Conservation (phyloP, 2,888 invertebrate species). For the Sesia apiformis region DNA sequence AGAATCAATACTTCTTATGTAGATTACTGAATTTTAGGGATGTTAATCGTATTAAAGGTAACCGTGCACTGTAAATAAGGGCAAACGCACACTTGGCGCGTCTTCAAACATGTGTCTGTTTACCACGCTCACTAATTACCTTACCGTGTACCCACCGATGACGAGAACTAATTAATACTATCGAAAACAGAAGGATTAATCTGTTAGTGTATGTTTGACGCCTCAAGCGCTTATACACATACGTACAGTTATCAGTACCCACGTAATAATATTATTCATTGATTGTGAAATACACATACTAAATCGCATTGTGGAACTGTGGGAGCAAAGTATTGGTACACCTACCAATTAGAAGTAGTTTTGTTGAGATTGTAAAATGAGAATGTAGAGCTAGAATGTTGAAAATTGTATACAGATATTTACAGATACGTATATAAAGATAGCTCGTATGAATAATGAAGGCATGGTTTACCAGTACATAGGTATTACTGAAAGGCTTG, state of each 20-base stretch:
- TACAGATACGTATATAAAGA: too few species aligned
- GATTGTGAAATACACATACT: slow-evolving; percentile 9
- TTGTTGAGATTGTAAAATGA: too few species aligned
- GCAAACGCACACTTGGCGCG: background rate
- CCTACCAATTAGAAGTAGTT: too few species aligned
- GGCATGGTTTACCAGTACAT: too few species aligned
- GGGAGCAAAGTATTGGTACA: background rate
- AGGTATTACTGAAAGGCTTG: too few species aligned
- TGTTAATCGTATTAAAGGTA: too few species aligned
- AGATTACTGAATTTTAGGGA: too few species aligned
- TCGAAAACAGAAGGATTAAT: slow-evolving; percentile 32
- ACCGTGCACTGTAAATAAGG: too few species aligned
- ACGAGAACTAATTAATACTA: slow-evolving; percentile 51
- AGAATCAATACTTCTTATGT: too few species aligned
- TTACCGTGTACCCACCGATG: slow-evolving; percentile 35
- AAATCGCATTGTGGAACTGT: slow-evolving; percentile 20
- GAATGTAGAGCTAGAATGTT: too few species aligned
- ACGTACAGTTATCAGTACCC: background rate
- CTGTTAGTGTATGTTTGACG: slow-evolving; percentile 7
- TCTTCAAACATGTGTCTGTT: slow-evolving; percentile 32
- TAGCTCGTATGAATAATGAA: too few species aligned
- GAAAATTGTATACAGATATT: too few species aligned
- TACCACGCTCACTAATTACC: slow-evolving; percentile 44
- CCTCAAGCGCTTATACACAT: slow-evolving; percentile 3
- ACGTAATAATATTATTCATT: background rate